A percentile compares a stretch with the other conserved stretches of the same genome.
These are phyloP conservation scores for Drosophila nigricruria DNA, from an alignment of 2,888 invertebrate species.

Conservation along the genomic window DNA sequence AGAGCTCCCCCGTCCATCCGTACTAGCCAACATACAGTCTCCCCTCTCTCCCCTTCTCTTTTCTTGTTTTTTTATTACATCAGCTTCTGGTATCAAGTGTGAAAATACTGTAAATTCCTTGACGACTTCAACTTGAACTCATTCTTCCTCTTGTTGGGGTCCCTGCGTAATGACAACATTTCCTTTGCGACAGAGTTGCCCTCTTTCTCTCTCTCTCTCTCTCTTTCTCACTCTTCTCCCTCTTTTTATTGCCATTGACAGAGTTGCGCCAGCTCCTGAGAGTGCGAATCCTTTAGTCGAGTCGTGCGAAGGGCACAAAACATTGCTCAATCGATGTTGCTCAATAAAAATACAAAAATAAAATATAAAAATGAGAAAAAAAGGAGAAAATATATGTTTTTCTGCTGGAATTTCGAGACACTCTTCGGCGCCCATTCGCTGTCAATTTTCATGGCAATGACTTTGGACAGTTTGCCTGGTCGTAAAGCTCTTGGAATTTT, in stretches of 20 bases:
- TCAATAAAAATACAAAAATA: slow-evolving; percentile 57
- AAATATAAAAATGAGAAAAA: background rate
- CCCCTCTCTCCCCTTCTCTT: background rate
- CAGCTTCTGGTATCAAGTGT: slow-evolving; percentile 66
- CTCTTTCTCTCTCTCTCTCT: slow-evolving; percentile 39
- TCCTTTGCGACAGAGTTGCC: slow-evolving; percentile 53
- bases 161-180: slow-evolving; percentile 74
- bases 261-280: slow-evolving; percentile 42
- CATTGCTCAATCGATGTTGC: slow-evolving; percentile 65
- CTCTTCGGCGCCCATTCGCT: background rate
- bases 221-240: slow-evolving; percentile 26
- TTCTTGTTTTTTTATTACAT: slow-evolving; percentile 46
- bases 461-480: slow-evolving; percentile 38
- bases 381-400: slow-evolving; percentile 11
- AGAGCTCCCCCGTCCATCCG: no score
- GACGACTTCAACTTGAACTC: slow-evolving; percentile 57
- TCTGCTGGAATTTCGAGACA: slow-evolving; percentile 55
- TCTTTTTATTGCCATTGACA: slow-evolving; percentile 70
- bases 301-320: slow-evolving; percentile 28
- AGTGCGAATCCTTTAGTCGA: slow-evolving; percentile 58
- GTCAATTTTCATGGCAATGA: slow-evolving; percentile 41
- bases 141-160: slow-evolving; percentile 15
- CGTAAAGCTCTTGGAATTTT: slow-evolving; percentile 52
- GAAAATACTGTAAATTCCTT: slow-evolving; percentile 49
- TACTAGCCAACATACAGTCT: no score